Percentiles rank a stretch among this genome's conserved stretches.
These are phyloP conservation scores for Ceriagrion tenellum DNA, from an alignment of 2,888 invertebrate species.

Conservation along the genomic window DNA sequence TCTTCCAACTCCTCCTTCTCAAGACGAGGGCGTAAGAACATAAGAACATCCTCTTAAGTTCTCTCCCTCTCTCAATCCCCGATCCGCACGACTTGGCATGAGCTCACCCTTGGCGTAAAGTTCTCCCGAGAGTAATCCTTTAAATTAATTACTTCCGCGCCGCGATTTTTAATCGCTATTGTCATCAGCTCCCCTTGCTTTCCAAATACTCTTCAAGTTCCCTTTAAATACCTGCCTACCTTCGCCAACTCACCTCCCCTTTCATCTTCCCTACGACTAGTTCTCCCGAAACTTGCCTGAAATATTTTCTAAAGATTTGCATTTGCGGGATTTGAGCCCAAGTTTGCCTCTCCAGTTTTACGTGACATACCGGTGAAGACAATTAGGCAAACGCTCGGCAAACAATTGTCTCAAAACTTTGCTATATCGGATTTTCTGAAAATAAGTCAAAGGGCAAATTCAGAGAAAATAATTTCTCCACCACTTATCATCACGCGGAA, in stretches of 20 bases:
- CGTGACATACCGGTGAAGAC: background rate
- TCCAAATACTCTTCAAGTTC: background rate
- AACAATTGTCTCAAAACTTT: background rate
- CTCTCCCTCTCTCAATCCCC: background rate
- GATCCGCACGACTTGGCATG: conserved; percentile 32
- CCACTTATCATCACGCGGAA: background rate
- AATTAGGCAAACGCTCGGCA: background rate
- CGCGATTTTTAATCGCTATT: conserved; percentile 50
- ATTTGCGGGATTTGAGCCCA: background rate
- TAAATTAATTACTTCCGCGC: conserved; percentile 62
- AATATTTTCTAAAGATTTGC: background rate
- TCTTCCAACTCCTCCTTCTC: background rate
- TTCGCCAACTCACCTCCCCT: background rate
- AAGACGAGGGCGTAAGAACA: background rate
- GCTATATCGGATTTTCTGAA: background rate
- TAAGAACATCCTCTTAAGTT: conserved; percentile 30
- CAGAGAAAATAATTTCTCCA: background rate
- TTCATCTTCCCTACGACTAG: background rate
- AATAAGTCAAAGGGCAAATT: background rate
- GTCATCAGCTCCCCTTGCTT: background rate
- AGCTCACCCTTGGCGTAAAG: conserved; percentile 21
- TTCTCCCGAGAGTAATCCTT: conserved; percentile 45
- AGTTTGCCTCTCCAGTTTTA: background rate
- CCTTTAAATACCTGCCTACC: background rate
- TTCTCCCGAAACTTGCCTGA: conserved; percentile 15